Conservation (phyloP, 2,888 invertebrate species). For the Diplolepis rosae region DNA sequence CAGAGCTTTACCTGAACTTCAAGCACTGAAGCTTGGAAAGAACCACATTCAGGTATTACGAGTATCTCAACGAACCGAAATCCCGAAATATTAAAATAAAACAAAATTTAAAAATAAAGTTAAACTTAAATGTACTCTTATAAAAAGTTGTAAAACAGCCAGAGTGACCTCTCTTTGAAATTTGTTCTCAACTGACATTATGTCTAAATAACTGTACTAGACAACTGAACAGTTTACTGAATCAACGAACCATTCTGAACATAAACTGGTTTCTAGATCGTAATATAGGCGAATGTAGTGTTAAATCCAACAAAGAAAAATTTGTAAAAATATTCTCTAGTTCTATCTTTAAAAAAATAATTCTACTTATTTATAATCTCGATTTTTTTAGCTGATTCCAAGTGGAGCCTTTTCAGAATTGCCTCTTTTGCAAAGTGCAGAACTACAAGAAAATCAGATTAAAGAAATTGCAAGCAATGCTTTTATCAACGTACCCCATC, state of each 20-base stretch:
- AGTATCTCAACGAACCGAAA: neutral
- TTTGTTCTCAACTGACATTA: neutral
- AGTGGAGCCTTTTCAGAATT: slow-evolving; percentile 85
- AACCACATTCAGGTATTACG: slow-evolving; percentile 80
- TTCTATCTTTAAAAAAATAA: no score
- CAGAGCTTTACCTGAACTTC: slow-evolving; percentile 80
- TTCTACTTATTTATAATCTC: no score
- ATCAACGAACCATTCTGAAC: slow-evolving; percentile 16
- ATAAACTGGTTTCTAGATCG: no score
- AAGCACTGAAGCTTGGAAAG: slow-evolving; percentile 80
- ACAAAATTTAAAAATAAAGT: neutral
- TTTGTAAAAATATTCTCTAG: no score
- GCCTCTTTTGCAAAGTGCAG: slow-evolving; percentile 82
- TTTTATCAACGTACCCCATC: slow-evolving; percentile 85
- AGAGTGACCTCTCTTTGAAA: neutral
- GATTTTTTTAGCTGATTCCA: slow-evolving; percentile 76
- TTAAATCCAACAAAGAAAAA: no score
- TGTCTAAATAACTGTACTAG: slow-evolving; percentile 16
- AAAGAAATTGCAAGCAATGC: slow-evolving; percentile 83
- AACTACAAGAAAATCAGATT: slow-evolving; percentile 87
- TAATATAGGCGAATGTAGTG: no score
- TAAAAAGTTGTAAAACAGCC: neutral
- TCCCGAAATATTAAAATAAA: neutral
- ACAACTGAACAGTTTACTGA: slow-evolving; percentile 19
- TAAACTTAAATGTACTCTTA: neutral